phyloP scores from a whole-genome alignment of 2,888 invertebrate species.

The Polyommatus icarus region DNA sequence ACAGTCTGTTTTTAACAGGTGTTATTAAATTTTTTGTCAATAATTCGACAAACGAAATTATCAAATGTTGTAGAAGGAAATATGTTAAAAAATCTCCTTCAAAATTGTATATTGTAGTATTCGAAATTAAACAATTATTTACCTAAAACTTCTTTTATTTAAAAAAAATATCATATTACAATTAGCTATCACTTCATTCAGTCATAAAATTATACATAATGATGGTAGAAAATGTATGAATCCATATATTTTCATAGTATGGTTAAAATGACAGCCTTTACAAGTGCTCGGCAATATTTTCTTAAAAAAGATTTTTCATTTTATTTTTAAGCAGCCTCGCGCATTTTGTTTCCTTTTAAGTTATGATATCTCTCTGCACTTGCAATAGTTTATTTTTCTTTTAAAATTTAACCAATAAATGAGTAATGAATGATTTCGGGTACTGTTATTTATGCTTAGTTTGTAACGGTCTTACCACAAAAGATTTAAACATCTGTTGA shows the following conservation, averaged over 20 bases:
- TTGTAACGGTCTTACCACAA: no score
- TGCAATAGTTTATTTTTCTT: no score
- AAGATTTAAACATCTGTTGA: no score
- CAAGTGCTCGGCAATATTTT: background rate
- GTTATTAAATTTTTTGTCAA: no score
- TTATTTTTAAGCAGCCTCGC: no score
- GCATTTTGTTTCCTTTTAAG: no score
- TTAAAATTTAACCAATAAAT: no score
- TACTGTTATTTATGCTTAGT: no score
- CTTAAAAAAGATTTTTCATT: background rate
- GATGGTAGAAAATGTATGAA: background rate
- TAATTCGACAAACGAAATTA: background rate
- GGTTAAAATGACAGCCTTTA: background rate
- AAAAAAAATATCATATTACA: slow-evolving; percentile 18
- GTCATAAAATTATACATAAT: background rate
- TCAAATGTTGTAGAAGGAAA: background rate
- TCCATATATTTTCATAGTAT: background rate
- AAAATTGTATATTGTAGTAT: background rate
- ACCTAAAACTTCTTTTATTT: slow-evolving; percentile 30
- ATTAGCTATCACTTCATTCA: background rate
- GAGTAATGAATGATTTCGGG: no score
- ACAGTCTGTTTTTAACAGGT: background rate
- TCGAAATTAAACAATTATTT: slow-evolving; percentile 18
- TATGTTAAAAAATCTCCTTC: background rate
- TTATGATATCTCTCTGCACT: no score